Evolutionary conservation across 2,888 invertebrate genomes (phyloP), one percentile per base, ranked within the genome.

Genomic region (Flexamia atlantica): DNA sequence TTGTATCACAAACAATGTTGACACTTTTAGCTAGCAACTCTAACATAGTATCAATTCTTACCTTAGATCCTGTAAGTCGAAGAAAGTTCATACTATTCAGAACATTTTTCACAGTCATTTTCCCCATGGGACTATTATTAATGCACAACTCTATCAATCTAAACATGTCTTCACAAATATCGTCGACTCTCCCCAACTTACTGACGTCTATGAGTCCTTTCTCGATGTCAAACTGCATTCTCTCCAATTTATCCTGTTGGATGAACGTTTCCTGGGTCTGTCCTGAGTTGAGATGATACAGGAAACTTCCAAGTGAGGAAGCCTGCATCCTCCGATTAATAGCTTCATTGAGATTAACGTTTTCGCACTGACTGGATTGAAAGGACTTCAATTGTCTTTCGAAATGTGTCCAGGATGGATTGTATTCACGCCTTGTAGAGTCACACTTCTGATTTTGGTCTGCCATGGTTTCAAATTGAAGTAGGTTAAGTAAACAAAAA

Each of bases 241-340:
- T 64, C 14, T 64, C 64, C 64, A 64, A 30, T 64, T 64, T 64
- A 30, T 64, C 64, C 30, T 28, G 28, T 64, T 64, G 64, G 30
- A 64, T 64, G 12, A 28, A 64, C 4, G 28, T 64, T 28, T 64
- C 5, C 30, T 64, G 64, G 14, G 3, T 0, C 30, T 64, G 64
- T 12, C 10, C 14, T 64, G 9, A 1, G 64, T 64, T 64, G 28
- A 28, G 64, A 64, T 64, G 64, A 17, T 28, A 64, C 14, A 64
- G 28, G 30, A 64, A 64, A 64, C 64, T 64, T 17, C 28, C 1
- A 12, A 64, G 64, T 3, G 25, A 28, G 30, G 64, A 64, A 17
- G 28, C 30, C 14, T 64, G 20, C 64, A 64, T 64, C 14, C 30
- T 64, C 20, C 30, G 28, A 12, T 64, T 64, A 30, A 64, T 64